Base-by-base conservation (phyloP, 53 echinoderm and acorn worm species). In the Hippasteria phrygiana region DNA sequence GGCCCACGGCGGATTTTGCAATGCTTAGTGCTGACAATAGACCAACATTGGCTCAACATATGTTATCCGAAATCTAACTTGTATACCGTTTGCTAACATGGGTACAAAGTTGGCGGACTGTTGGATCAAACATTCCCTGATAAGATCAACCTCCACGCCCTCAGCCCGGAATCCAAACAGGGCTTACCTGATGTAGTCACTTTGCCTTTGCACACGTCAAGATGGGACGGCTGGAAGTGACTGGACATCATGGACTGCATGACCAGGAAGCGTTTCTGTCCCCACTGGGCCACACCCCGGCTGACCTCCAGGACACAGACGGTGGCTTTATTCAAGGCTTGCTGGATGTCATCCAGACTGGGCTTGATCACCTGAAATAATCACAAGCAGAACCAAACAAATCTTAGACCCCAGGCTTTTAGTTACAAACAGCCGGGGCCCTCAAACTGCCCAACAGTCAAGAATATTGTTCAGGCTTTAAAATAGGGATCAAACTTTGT, bases 331-430 rank as follows among this genome's bases (percentile, higher is more conserved):
- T 94, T 95, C 80, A 99, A 62, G 2, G 99, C 90, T 75, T 96
- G 96, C 86, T 99, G 99, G 34, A 99, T 90, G 79, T 99, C 99
- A 90, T 99, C 99, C 39, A 99, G 87, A 73, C 93, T 99, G 34
- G 99, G 99, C 74, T 94, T 94, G 81, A 96, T 94, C 24, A 99
- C 93, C 99, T 97, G 47, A 28, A 29, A 31, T 2, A 50, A 33
- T 71, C 9, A 40, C 14, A 80, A 35, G 20, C 43, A 43, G 40
- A 33, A 81, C 2, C 22, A 53, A 71, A 28, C 54, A 27, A 20
- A 62, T n/a, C 64, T 9, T 2, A 34, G 1, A 0, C 40, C 29
- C 37, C 20, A 4, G 18, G 22, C 48, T 45, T n/a, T n/a, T n/a
- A n/a, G n/a, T n/a, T n/a, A n/a, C n/a, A n/a, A n/a, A n/a, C n/a